Base-by-base conservation (phyloP, 2,113 vertebrate species). In the Globicephala melas region DNA sequence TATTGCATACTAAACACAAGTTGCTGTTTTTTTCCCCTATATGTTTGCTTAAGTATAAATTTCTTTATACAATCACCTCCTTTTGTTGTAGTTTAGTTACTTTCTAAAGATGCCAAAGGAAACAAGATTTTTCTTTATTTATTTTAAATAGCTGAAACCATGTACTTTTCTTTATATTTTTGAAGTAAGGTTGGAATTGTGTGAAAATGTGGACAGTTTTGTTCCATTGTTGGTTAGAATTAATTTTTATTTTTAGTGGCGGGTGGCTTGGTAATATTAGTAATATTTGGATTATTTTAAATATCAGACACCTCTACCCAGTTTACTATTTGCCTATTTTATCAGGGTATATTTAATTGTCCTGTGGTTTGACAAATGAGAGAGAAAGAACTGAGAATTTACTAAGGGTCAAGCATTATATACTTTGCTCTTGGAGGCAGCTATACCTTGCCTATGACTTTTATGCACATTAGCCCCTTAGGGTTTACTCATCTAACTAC, bases 31-130 rank as follows among this genome's bases (percentile, higher is more conserved):
- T 98, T 97, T 68, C 84, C 85, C 81, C 50, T 95, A 38, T 97
- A 85, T 97, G 87, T 97, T 98, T 98, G 96, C 89, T 96, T 96
- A 98, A 86, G 68, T 92, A 79, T 96, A 98, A 65, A 86, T 86
- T 94, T 80, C 86, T 94, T 98, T 97, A 96, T 97, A 94, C 92
- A 98, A 85, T 97, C 62, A 12, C 53, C 73, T 95, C 65, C 63
- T 98, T 98, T 97, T 95, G 96, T 96, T 97, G 76, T 98, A 98
- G 87, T 97, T 96, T 98, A 98, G 82, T 98, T 98, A 96, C 98
- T 98, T 98, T 97, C 97, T 97, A 96, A 96, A 97, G 97, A 99
- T 99, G 98, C 99, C 99, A 99, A 99, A 99, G 99, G 99, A 99
- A 98, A 97, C 95, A 91, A 94, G 93, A 98, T 96, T 98, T 98